A percentile compares a stretch with the other conserved stretches of the same genome.
Evolutionary conservation across 2,113 vertebrate species (phyloP).

Genomic region (Pogona vitticeps): DNA sequence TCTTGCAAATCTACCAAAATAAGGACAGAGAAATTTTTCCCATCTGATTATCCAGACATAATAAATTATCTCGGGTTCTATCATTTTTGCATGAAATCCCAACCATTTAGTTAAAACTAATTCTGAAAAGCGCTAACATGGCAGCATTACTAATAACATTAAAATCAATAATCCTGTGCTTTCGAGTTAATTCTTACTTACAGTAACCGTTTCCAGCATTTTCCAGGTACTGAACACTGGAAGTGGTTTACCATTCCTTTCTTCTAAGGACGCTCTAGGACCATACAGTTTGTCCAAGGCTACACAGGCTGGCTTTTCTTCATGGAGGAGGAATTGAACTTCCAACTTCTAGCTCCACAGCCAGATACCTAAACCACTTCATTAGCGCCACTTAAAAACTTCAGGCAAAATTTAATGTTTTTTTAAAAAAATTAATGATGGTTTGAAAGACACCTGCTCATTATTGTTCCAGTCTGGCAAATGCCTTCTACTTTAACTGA

Average conservation of each 20-base stretch:
- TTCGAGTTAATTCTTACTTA: too few species aligned
- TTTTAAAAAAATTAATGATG: slow-evolving; percentile 70
- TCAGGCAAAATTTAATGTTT: slow-evolving; percentile 58
- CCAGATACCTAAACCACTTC: neutral
- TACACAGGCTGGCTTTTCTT: too few species aligned
- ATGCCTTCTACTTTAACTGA: slow-evolving; percentile 32
- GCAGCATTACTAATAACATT: slow-evolving; percentile 25
- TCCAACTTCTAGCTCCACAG: too few species aligned
- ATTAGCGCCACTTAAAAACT: slow-evolving; percentile 60
- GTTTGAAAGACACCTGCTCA: slow-evolving; percentile 10
- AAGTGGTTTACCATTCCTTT: too few species aligned
- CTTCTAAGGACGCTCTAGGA: too few species aligned
- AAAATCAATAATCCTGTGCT: too few species aligned
- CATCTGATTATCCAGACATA: slow-evolving; percentile 50
- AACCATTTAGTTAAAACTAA: slow-evolving; percentile 45
- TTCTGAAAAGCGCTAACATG: slow-evolving; percentile 37
- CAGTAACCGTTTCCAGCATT: too few species aligned
- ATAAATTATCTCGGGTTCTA: slow-evolving; percentile 57
- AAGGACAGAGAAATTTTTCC: neutral
- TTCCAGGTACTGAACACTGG: too few species aligned
- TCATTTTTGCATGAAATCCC: slow-evolving; percentile 51
- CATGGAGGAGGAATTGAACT: too few species aligned
- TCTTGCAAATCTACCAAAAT: neutral
- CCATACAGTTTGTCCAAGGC: too few species aligned
- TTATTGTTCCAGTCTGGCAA: slow-evolving; percentile 21